Base-by-base conservation (phyloP, 1,140 invertebrate genomes). In the Stegodyphus mimosarum region DNA sequence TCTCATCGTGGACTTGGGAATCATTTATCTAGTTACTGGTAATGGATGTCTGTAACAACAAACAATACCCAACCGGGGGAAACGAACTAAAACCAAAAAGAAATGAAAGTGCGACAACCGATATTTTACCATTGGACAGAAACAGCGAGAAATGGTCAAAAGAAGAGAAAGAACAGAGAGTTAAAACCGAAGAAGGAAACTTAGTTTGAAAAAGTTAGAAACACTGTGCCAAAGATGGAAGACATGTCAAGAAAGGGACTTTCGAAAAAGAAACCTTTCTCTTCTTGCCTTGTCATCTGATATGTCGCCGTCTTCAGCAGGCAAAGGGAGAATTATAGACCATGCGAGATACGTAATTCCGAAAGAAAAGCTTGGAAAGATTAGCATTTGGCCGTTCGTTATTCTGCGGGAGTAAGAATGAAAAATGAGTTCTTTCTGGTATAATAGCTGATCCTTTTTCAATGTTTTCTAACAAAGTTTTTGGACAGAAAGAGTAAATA, bases 21-120 rank as follows among this genome's bases (percentile, higher is more conserved):
- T 70, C 71, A 83, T 83, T 74, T 74, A 83, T 83, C 55, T 48
- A 60, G 55, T 71, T 83, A 74, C 78, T 67, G 6, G 60, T 83
- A 83, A 83, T 74, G 49, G 50, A 83, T 83, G 71, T 15, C 71
- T 52, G 60, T 49, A 18, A 83, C 80, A 83, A 83, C 80, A 74
- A 83, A 83, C 70, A 83, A 83, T 71, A 67, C 33, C 9, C 9
- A 64, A 15, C n/a, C 33, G 70, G 71, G 48, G 33, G 70, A 70
- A 17, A 15, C 48, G 71, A 51, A 51, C 63, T 17, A 11, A 74
- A 60, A 33, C 48, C 69, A n/a, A n/a, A 71, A 60, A 80, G 78
- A 80, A 80, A 80, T 72, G 78, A 71, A 80, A 70, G 78, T 74
- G 50, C 63, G 80, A 83, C 80, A 67, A 53, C 60, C 70, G 13